phyloP scores from a whole-genome alignment of 1,140 invertebrate species.

The Periplaneta americana region DNA sequence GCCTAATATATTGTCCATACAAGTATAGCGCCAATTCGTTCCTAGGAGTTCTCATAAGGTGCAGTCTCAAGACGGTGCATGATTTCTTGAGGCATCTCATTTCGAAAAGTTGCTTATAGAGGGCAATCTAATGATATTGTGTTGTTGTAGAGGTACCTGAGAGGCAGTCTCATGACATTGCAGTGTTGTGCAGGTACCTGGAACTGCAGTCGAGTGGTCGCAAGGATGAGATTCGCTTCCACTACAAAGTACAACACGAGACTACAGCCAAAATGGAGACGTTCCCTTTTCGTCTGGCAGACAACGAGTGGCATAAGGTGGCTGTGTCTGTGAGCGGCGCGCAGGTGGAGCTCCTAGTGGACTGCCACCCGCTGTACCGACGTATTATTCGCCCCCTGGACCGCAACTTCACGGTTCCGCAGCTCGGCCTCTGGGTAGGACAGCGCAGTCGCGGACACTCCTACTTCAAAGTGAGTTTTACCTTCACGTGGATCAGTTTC shows the following conservation, averaged over 20 bases:
- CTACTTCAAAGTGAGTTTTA: conserved; percentile 79
- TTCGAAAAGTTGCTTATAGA: no score
- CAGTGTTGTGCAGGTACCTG: conserved; percentile 74
- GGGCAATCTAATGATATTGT: no score
- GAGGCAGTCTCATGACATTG: no score
- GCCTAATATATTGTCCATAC: no score
- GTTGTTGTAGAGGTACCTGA: no score
- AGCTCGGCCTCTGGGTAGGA: conserved; percentile 76
- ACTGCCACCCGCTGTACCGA: conserved; percentile 80
- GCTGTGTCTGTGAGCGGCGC: conserved; percentile 75
- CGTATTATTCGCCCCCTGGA: conserved; percentile 60
- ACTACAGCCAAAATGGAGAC: conserved; percentile 64
- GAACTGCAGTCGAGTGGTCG: conserved; percentile 86
- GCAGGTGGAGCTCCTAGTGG: conserved; percentile 75
- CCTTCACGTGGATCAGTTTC: no score
- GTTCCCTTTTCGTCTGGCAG: conserved; percentile 79
- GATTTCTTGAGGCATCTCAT: no score
- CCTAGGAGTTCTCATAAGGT: no score
- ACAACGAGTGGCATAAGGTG: conserved; percentile 80
- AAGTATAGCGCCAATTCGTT: no score
- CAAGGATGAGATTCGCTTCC: conserved; percentile 74
- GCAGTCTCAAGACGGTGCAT: no score
- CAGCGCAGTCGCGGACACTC: conserved; percentile 81
- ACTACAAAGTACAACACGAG: conserved; percentile 41
- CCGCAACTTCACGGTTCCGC: conserved; percentile 62